These are phyloP conservation scores for Tipula lateralis DNA, from an alignment of 2,888 invertebrate genomes.

Conservation along the genomic window DNA sequence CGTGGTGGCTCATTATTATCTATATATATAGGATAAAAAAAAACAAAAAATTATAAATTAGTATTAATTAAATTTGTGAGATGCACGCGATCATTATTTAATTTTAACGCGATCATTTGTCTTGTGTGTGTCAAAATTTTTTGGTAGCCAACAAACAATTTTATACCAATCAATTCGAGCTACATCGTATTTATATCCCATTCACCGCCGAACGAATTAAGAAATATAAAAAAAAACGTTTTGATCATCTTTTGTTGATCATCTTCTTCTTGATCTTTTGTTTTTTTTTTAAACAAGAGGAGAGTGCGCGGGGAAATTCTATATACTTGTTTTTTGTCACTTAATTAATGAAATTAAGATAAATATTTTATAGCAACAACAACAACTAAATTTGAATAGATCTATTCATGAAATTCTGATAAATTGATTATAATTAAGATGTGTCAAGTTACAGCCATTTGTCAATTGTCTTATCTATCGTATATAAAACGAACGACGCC, in stretches of 20 bases:
- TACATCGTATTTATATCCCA: neutral
- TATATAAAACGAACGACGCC: neutral
- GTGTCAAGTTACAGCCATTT: slow-evolving; percentile 27
- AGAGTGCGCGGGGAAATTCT: neutral
- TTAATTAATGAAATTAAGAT: slow-evolving; percentile 13
- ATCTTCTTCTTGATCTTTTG: neutral
- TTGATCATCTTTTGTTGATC: slow-evolving; percentile 2
- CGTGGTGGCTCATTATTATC: slow-evolving; percentile 77
- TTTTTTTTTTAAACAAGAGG: neutral
- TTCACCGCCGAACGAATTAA: neutral
- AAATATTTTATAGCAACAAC: neutral
- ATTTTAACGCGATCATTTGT: neutral
- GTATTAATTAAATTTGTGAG: neutral
- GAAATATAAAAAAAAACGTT: neutral
- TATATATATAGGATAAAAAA: slow-evolving; percentile 46
- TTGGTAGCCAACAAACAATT: neutral
- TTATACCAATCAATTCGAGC: neutral
- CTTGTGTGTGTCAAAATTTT: neutral
- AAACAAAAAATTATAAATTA: neutral
- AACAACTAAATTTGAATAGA: neutral
- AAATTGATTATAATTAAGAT: slow-evolving; percentile 28
- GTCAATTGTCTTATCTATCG: neutral
- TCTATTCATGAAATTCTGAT: neutral
- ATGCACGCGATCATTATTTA: neutral
- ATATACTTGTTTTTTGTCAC: slow-evolving; percentile 14